These are phyloP conservation scores for Drosophila bifasciata DNA, from an alignment of 1,140 invertebrate species.

Conservation along the genomic window DNA sequence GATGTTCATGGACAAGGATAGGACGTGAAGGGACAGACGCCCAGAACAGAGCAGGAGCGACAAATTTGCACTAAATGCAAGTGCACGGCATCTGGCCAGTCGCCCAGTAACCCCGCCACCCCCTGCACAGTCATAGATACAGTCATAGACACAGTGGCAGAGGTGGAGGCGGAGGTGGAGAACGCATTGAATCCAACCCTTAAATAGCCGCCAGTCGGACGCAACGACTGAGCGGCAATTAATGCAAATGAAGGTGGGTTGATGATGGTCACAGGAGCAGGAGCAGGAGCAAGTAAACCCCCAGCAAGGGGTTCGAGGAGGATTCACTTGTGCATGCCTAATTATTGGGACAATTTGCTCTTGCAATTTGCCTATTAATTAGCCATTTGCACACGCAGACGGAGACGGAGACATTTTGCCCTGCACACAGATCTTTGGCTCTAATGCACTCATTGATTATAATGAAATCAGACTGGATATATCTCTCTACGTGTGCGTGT, in stretches of 20 bases:
- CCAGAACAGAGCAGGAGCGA: constrained; percentile 36
- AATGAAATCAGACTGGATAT: constrained; percentile 71
- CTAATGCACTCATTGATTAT: constrained; percentile 80
- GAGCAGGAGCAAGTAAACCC: constrained; percentile 25
- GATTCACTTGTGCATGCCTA: constrained; percentile 78
- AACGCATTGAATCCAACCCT: constrained; percentile 27
- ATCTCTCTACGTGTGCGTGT: background rate
- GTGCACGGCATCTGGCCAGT: constrained; percentile 20
- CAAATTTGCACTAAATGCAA: constrained; percentile 73
- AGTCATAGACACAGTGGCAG: background rate
- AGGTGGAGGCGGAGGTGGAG: background rate
- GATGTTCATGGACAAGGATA: constrained; percentile 66
- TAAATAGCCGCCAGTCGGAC: constrained; percentile 59
- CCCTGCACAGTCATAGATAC: no score
- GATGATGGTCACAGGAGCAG: constrained; percentile 31
- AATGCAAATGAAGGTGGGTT: constrained; percentile 79
- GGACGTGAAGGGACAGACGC: constrained; percentile 20
- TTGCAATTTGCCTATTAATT: constrained; percentile 80
- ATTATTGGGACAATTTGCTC: constrained; percentile 79
- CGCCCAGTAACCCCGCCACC: no score
- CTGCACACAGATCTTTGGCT: constrained; percentile 41
- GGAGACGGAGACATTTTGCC: constrained; percentile 30
- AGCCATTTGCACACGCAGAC: constrained; percentile 60
- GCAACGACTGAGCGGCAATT: constrained; percentile 76
- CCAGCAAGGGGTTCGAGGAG: background rate